A percentile compares a stretch with the other conserved stretches of the same genome.
Conservation (phyloP, 1,140 invertebrate genomes). For the Magallana angulata region DNA sequence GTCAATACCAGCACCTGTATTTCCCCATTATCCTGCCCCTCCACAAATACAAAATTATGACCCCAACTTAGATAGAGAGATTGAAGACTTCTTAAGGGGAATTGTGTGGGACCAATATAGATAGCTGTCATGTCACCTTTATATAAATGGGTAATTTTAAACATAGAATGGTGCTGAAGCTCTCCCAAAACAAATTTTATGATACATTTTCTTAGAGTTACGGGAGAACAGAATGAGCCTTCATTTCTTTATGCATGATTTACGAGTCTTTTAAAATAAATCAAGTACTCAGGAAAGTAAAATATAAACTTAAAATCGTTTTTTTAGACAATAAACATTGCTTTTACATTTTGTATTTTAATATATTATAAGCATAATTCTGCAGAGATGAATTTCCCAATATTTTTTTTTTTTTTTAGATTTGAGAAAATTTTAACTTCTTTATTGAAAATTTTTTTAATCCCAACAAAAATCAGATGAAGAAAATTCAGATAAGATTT, state of each 20-base stretch:
- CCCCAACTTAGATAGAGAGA: constrained; percentile 68
- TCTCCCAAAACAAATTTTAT: neutral
- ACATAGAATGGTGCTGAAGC: neutral
- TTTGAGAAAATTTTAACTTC: no score
- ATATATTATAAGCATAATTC: no score
- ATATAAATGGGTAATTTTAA: neutral
- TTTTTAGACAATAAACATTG: no score
- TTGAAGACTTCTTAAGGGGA: constrained; percentile 74
- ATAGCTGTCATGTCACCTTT: constrained; percentile 17
- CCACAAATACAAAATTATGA: constrained; percentile 55
- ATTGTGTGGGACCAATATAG: constrained; percentile 63
- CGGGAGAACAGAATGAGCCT: no score
- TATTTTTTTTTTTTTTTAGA: neutral
- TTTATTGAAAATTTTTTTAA: no score
- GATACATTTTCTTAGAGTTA: neutral
- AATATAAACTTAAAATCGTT: no score
- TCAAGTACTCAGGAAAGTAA: no score
- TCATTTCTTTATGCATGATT: no score
- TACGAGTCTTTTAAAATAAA: no score
- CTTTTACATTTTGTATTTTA: no score
- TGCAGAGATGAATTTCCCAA: neutral
- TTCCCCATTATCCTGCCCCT: constrained; percentile 38
- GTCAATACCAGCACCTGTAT: constrained; percentile 42
- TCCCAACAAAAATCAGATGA: neutral
- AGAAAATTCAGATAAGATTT: neutral